Conservation (phyloP, 2,888 invertebrate species). For the Trichogramma evanescens region DNA sequence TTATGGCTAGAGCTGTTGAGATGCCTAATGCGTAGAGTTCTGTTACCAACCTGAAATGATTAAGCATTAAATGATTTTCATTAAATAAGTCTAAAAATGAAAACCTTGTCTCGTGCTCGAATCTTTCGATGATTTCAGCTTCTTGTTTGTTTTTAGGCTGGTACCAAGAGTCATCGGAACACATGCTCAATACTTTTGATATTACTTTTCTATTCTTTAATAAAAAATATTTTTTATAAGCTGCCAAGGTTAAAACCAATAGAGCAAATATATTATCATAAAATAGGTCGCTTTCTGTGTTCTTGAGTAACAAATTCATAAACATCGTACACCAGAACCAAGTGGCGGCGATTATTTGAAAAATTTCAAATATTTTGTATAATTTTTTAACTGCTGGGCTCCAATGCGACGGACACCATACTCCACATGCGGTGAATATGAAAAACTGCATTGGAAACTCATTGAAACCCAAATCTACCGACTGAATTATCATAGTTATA, state of each 20-base stretch:
- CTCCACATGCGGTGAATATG: constrained; percentile 11
- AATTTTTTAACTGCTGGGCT: neutral
- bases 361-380: no score
- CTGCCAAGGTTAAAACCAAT: neutral
- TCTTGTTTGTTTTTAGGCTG: constrained; percentile 4
- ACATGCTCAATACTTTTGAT: neutral
- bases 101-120: constrained; percentile 13
- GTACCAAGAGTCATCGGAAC: constrained; percentile 13
- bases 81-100: neutral
- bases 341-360: neutral
- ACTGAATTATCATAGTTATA: neutral
- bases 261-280: constrained; percentile 15
- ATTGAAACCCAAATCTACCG: neutral
- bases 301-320: neutral
- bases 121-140: constrained; percentile 1
- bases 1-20: neutral
- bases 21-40: neutral
- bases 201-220: constrained; percentile 7
- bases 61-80: no score
- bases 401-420: constrained; percentile 11
- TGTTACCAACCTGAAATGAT: no score
- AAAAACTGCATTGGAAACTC: constrained; percentile 9
- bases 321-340: constrained; percentile 2
- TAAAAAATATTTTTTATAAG: constrained; percentile 13
- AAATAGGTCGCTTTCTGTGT: neutral